These are phyloP conservation scores for Drosophila sulfurigaster DNA, from an alignment of 1,140 invertebrate species.

Conservation along the genomic window DNA sequence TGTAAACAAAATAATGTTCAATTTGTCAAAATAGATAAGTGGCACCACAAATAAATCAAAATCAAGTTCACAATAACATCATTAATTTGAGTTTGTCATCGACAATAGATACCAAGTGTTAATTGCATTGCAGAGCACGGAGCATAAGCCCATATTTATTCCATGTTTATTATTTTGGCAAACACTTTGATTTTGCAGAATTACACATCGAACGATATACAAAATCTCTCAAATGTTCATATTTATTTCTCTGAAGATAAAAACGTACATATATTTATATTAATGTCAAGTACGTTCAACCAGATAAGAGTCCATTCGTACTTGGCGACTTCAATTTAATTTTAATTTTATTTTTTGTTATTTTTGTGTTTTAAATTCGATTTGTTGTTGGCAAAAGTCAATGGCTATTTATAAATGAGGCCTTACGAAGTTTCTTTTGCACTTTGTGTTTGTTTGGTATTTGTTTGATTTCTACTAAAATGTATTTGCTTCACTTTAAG, in stretches of 20 bases:
- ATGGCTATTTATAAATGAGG: conserved; percentile 32
- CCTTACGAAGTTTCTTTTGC: conserved; percentile 1
- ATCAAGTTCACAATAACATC: conserved; percentile 18
- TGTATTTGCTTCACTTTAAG: conserved; percentile 6
- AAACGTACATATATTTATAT: conserved; percentile 9
- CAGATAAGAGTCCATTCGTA: conserved; percentile 30
- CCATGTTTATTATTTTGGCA: conserved; percentile 2
- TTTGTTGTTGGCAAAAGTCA: conserved; percentile 29
- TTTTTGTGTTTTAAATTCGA: conserved; percentile 20
- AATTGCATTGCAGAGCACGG: conserved; percentile 15
- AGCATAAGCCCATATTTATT: neutral
- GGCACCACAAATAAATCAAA: neutral
- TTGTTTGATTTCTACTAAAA: neutral
- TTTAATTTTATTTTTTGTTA: conserved; percentile 18
- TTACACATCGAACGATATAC: conserved; percentile 15
- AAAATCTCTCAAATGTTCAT: neutral
- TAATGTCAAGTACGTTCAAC: conserved; percentile 42
- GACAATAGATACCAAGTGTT: conserved; percentile 8
- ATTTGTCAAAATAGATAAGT: neutral
- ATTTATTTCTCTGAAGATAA: conserved; percentile 26
- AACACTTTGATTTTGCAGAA: conserved; percentile 25
- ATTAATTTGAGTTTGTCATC: conserved; percentile 25
- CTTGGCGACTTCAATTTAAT: conserved; percentile 15
- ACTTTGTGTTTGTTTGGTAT: neutral
- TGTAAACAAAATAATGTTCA: too few species aligned